Conservation (phyloP, 2,797 vertebrate species). For the Cyprinodon diabolis region DNA sequence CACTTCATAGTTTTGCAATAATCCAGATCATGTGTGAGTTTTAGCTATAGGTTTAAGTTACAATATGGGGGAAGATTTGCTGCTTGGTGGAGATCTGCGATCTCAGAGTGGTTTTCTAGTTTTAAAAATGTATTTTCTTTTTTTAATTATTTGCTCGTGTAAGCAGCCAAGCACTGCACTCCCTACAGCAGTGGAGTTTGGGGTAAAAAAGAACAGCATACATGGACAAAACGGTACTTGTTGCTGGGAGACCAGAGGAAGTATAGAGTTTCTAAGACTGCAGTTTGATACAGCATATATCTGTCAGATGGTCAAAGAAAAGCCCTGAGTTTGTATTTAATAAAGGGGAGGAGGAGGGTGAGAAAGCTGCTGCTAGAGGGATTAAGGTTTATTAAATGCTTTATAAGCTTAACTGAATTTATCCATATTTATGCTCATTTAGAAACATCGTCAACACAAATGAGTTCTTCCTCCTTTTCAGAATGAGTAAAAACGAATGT, state of each 20-base stretch:
- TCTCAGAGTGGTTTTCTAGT: no score
- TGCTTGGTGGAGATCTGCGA: no score
- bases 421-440: neutral
- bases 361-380: neutral
- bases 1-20: no score
- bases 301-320: neutral
- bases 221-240: neutral
- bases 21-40: no score
- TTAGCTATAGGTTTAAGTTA: no score
- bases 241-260: constrained; percentile 8
- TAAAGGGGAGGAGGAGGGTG: neutral
- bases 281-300: neutral
- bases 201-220: neutral
- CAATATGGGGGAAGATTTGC: no score
- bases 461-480: no score
- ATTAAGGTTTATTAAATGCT: neutral
- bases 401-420: neutral
- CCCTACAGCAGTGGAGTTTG: neutral
- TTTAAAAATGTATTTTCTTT: neutral
- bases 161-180: neutral
- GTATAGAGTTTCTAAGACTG: neutral
- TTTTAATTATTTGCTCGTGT: neutral
- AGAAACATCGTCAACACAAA: no score
- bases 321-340: neutral
- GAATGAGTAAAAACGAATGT: no score